These are phyloP conservation scores for Polylopha cassiicola DNA, from an alignment of 2,888 invertebrate genomes.

Conservation along the genomic window DNA sequence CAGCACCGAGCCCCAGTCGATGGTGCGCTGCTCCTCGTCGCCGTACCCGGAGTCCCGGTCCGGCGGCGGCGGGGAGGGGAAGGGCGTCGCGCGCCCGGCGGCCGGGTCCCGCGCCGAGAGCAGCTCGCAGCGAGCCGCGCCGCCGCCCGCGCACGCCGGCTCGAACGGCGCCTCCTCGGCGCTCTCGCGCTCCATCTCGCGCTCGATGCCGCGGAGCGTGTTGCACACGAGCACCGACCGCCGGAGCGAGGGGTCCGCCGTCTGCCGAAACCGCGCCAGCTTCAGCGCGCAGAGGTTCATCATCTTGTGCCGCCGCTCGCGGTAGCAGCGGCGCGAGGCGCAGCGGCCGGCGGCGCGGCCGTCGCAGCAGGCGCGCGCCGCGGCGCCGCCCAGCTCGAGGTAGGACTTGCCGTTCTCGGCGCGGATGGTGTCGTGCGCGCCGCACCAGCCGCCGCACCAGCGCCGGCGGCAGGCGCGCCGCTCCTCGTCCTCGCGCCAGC, in stretches of 20 bases:
- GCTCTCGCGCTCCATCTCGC: slow-evolving; percentile 88
- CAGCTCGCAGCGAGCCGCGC: slow-evolving; percentile 79
- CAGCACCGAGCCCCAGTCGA: slow-evolving; percentile 94
- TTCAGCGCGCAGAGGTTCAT: slow-evolving; percentile 95
- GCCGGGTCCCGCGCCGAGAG: slow-evolving; percentile 65
- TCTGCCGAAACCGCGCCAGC: slow-evolving; percentile 90
- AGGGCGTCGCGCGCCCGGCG: slow-evolving; percentile 83
- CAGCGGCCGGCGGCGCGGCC: slow-evolving; percentile 85
- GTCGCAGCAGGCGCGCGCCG: slow-evolving; percentile 88
- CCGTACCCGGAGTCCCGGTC: slow-evolving; percentile 87
- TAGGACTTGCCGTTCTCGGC: slow-evolving; percentile 95
- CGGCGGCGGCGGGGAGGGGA: slow-evolving; percentile 74
- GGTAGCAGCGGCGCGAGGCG: slow-evolving; percentile 88
- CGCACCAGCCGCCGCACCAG: slow-evolving; percentile 76
- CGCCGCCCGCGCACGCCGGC: slow-evolving; percentile 62
- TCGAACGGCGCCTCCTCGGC: slow-evolving; percentile 75
- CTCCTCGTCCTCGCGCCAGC: slow-evolving; percentile 77
- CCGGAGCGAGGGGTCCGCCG: slow-evolving; percentile 91
- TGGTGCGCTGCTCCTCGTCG: slow-evolving; percentile 87
- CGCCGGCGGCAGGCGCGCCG: slow-evolving; percentile 74
- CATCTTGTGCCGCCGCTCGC: slow-evolving; percentile 90
- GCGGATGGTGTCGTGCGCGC: slow-evolving; percentile 87
- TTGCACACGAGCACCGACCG: slow-evolving; percentile 96
- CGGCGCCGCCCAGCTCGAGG: slow-evolving; percentile 87
- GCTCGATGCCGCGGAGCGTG: slow-evolving; percentile 91